A percentile compares a stretch with the other conserved stretches of the same genome.
These are phyloP conservation scores for Tenthredo distinguenda DNA, from an alignment of 2,888 invertebrate genomes.

Conservation along the genomic window DNA sequence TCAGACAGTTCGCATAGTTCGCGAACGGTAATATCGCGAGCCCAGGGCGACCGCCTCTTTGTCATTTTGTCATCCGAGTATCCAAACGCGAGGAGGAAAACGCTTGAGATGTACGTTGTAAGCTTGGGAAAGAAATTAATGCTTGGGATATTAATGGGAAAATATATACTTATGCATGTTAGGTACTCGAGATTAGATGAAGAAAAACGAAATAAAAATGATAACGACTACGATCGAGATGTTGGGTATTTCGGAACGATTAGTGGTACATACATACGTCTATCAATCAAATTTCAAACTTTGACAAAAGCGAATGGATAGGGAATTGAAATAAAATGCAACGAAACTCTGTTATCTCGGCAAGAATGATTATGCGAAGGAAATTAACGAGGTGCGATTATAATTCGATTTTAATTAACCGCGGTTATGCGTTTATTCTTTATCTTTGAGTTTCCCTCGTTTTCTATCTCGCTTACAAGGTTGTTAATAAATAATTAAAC, in stretches of 20 bases:
- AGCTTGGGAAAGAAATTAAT: conserved; percentile 39
- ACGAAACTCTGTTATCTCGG: not conserved
- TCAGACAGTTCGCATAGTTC: conserved; percentile 75
- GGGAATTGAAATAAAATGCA: too few relatives aligned
- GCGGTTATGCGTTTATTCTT: not conserved
- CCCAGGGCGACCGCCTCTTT: conserved; percentile 74
- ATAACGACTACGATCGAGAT: not conserved
- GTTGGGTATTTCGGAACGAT: too few relatives aligned
- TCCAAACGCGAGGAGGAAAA: conserved; percentile 34
- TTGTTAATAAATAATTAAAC: conserved; percentile 14
- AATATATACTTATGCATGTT: not conserved
- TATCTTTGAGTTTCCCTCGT: not conserved
- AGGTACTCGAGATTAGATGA: not conserved
- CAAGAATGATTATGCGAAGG: not conserved
- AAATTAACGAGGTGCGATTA: not conserved
- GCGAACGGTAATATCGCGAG: conserved; percentile 76
- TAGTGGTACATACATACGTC: too few relatives aligned
- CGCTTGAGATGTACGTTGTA: conserved; percentile 32
- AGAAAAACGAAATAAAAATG: not conserved
- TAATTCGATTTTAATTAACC: conserved; percentile 37
- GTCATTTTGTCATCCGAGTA: conserved; percentile 75
- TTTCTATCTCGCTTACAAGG: not conserved
- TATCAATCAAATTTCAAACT: too few relatives aligned
- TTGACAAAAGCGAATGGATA: too few relatives aligned
- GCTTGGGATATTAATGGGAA: conserved; percentile 31